These are phyloP conservation scores for Chondrosia reniformis DNA, from an alignment of 37 sponge, comb jelly and placozoan genomes.

Conservation along the genomic window DNA sequence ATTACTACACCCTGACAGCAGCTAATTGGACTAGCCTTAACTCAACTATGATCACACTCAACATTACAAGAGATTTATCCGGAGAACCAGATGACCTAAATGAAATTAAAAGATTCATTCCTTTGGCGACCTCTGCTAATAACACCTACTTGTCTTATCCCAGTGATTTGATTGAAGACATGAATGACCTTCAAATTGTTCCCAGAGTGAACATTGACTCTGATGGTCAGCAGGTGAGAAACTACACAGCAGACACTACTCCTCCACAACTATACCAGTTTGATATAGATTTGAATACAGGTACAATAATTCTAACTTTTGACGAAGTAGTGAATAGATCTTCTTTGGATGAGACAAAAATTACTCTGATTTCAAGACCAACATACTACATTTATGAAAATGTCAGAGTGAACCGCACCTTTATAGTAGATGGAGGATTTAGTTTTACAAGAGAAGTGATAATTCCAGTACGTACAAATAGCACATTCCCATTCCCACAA, in stretches of 20 bases:
- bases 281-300: constrained; percentile 82
- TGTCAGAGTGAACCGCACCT: not conserved
- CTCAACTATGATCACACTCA: constrained; percentile 60
- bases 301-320: constrained; percentile 71
- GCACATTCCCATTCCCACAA: constrained; percentile 31
- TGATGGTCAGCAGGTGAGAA: constrained; percentile 25
- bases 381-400: not conserved
- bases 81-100: constrained; percentile 67
- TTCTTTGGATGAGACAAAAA: constrained; percentile 44
- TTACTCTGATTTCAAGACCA: constrained; percentile 39
- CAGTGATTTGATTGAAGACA: constrained; percentile 57
- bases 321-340: constrained; percentile 64
- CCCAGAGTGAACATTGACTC: constrained; percentile 57
- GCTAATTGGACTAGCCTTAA: constrained; percentile 60
- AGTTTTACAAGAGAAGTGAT: not conserved
- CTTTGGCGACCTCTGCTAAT: constrained; percentile 31
- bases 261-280: constrained; percentile 69
- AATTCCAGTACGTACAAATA: constrained; percentile 13
- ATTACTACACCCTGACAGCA: constrained; percentile 51
- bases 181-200: constrained; percentile 77
- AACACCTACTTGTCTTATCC: constrained; percentile 66
- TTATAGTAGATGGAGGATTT: constrained; percentile 8
- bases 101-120: constrained; percentile 48
- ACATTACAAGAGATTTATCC: constrained; percentile 49
- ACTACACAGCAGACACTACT: constrained; percentile 75